Evolutionary conservation across 2,797 vertebrate species (phyloP).

Genomic region (Neosilurus mollespiculum): DNA sequence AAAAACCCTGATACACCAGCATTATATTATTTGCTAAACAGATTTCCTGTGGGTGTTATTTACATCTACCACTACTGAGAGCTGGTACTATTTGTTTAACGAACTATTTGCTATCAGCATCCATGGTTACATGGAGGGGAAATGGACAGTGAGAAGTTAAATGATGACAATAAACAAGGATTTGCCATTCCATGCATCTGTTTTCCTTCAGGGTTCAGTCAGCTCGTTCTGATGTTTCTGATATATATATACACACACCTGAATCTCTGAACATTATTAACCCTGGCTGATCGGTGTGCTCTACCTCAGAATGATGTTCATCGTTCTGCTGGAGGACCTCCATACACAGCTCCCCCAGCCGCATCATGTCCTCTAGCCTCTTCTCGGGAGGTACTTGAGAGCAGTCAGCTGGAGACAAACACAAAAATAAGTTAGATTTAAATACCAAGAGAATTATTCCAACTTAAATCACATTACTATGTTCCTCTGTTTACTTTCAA

Average conservation of each 20-base stretch:
- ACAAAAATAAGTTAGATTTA: neutral
- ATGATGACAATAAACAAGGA: slow-evolving; percentile 62
- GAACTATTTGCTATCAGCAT: slow-evolving; percentile 54
- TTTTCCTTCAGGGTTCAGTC: slow-evolving; percentile 5
- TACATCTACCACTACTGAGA: slow-evolving; percentile 57
- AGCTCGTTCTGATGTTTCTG: neutral
- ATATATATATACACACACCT: too few species aligned
- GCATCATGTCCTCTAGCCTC: slow-evolving; percentile 87
- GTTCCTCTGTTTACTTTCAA: neutral
- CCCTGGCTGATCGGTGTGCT: slow-evolving; percentile 10
- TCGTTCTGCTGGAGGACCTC: slow-evolving; percentile 97
- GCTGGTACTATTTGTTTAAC: slow-evolving; percentile 57
- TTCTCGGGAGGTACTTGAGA: slow-evolving; percentile 79
- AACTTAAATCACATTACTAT: neutral
- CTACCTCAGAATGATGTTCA: slow-evolving; percentile 95
- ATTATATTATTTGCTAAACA: slow-evolving; percentile 48
- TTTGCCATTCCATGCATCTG: slow-evolving; percentile 33
- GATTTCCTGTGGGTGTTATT: slow-evolving; percentile 70
- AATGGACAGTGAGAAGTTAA: slow-evolving; percentile 60
- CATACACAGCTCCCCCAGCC: slow-evolving; percentile 90
- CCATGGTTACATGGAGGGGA: slow-evolving; percentile 39
- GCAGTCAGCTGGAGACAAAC: slow-evolving; percentile 63
- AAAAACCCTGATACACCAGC: slow-evolving; percentile 11
- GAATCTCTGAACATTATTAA: neutral
- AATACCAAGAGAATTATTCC: neutral